Conservation (phyloP, 2,888 invertebrate genomes). For the Didymodactylos carnosus region DNA sequence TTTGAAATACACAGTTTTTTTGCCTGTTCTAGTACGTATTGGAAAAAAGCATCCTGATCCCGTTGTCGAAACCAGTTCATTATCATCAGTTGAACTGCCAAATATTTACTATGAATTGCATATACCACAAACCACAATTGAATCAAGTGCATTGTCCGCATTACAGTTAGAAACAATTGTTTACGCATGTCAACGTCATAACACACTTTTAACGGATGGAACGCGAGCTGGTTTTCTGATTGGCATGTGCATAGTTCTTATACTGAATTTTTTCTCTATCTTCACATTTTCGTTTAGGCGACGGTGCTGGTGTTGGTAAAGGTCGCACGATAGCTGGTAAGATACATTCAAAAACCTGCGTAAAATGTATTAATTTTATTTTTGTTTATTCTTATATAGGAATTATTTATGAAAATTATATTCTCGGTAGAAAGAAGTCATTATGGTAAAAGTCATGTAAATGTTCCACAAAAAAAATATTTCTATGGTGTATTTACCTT, state of each 20-base stretch:
- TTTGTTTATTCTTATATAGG: too few relatives aligned
- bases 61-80: constrained; percentile 90
- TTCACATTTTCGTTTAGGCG: constrained; percentile 24
- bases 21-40: constrained; percentile 65
- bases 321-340: constrained; percentile 90
- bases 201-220: constrained; percentile 61
- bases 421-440: constrained; percentile 76
- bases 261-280: not conserved
- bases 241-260: constrained; percentile 25
- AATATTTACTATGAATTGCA: constrained; percentile 58
- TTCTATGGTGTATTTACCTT: constrained; percentile 18
- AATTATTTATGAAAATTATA: constrained; percentile 90
- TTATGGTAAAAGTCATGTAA: constrained; percentile 49
- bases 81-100: constrained; percentile 80
- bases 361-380: too few relatives aligned
- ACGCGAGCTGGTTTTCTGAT: constrained; percentile 83
- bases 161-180: constrained; percentile 89
- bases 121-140: constrained; percentile 54
- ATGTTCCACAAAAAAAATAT: not conserved
- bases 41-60: constrained; percentile 93
- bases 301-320: constrained; percentile 61
- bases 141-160: constrained; percentile 68
- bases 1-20: constrained; percentile 17
- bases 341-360: too few relatives aligned
- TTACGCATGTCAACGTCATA: constrained; percentile 89